Evolutionary conservation across 2,888 invertebrate genomes (phyloP), one percentile per base, ranked within the genome.

Genomic region (Campoplex capitator): DNA sequence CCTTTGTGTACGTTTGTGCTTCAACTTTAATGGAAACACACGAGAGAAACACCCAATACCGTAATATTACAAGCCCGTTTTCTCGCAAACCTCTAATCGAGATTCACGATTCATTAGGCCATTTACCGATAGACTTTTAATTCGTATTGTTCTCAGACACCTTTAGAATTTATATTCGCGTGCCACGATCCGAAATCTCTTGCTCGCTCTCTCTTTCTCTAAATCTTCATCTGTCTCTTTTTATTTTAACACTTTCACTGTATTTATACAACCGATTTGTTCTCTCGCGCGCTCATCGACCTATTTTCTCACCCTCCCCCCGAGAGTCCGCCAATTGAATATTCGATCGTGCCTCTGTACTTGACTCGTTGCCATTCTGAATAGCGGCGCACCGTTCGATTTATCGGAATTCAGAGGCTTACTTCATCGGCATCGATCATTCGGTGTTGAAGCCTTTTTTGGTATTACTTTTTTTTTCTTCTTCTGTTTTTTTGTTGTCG

Each of bases 81-180:
- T 84, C 80, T 80, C 76, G 71, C 76, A 76, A 81, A 68, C 71
- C 70, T 77, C 62, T 42, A 32, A 67, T 73, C 75, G 82, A 74
- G 74, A 85, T 85, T 82, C 68, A 85, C 85, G 74, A 85, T 82
- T 85, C 85, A 83, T 85, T 85, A 85, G 78, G 18, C 74, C 58
- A 28, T 18, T 38, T 73, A 51, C 16, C 80, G 75, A 75, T 74
- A 68, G 78, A 85, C 58, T 81, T 83, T 86, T 83, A 78, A 79
- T 86, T 79, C 78, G 75, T 68, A 86, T 79, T 83, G 85, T 65
- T 78, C 23, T 76, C 67, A 18, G 38, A 32, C 78, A 78, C 70
- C 51, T 48, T 38, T 35, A 23, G 71, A 45, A 45, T 23, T 58
- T 71, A 45, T 71, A 71, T 51, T 51, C 18, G 48, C 62, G 62